Evolutionary conservation across 2,888 invertebrate species (phyloP), one percentile per base, ranked within the genome.

Genomic region (Danaus chrysippus): DNA sequence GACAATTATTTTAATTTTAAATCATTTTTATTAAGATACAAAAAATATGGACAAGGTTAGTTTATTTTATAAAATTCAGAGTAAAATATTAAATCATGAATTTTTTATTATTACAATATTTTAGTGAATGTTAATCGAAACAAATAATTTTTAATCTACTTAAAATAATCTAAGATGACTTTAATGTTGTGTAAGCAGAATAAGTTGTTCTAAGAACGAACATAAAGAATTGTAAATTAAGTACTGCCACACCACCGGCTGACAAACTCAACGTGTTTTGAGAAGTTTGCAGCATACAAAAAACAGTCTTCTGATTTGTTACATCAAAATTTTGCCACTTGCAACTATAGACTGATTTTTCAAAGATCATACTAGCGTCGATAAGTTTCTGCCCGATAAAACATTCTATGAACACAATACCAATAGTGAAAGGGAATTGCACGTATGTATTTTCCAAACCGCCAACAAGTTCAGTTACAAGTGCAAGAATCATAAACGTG

Each of bases 251-350:
- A 0, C 86, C 84, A 0, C 86, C 87, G 1, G 84, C 85, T 0
- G 85, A 80, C 11, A 86, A 19, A 1, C 66, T 73, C 70, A 85
- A 63, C 0, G 77, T 78, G 63, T 77, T 84, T 67, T 86, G 86
- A 0, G 84, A 68, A 56, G 68, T 81, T 54, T 76, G 76, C 23
- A 86, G 68, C 71, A 86, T 80, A 10, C 83, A 54, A 13, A 78
- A 59, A 0, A 85, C 75, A 10, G 77, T 76, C 59, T 76, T 83
- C 77, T 73, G 82, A 56, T 84, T 86, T 0, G 65, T 34, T 1
- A 65, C 72, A 56, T 80, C 75, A 42, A 84, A 84, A 10, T 79
- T 81, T 69, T 86, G 84, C 86, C 86, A 87, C 54, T 81, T 73
- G 56, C 82, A 82, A 53, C 70, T 71, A 44, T 85, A 86, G 0